Evolutionary conservation across 2,797 vertebrate species (phyloP), one percentile per base, ranked within the genome.

Genomic region (Sciurus carolinensis): DNA sequence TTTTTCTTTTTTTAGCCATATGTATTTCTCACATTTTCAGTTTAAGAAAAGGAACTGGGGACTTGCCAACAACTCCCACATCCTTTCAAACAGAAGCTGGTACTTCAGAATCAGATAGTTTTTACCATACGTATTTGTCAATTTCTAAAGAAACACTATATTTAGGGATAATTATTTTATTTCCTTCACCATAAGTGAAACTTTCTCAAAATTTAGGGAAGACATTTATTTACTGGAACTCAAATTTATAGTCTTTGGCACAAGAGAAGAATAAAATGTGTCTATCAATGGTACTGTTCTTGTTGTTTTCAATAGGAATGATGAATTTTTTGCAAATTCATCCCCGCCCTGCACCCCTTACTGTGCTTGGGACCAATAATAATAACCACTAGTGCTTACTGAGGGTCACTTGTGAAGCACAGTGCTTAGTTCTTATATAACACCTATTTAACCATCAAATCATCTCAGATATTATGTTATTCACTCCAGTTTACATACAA

Each of bases 401-500:
- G n/a, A 90, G 10, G 3, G 22, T 33, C 50, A 44, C 52, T 36
- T 66, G 10, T 36, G 85, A 79, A 75, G 26, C 76, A 6, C 33
- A 39, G n/a, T 59, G 39, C 18, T 52, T 4, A 24, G 59, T 47
- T 36, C 36, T 36, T 36, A 36, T 36, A 36, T 36, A 36, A 36
- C 4, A 11, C 33, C 47, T 52, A 71, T 71, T 71, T 36, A 36
- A 42, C 28, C 36, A 26, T 14, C 10, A 13, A 24, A 62, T 7
- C 84, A 33, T 18, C 30, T 26, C 17, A 5, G 42, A 7, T 66
- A 64, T 76, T 18, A 14, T 20, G 11, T 36, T n/a, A 11, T 72
- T 89, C 96, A 69, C 88, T 86, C n/a, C 0, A 0, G 84, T 97
- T 97, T 97, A 97, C 73, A 62, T 13, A 28, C 95, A 95, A 94